These are phyloP conservation scores for Drosophila hamatofila DNA, from an alignment of 2,888 invertebrate species.

Conservation along the genomic window DNA sequence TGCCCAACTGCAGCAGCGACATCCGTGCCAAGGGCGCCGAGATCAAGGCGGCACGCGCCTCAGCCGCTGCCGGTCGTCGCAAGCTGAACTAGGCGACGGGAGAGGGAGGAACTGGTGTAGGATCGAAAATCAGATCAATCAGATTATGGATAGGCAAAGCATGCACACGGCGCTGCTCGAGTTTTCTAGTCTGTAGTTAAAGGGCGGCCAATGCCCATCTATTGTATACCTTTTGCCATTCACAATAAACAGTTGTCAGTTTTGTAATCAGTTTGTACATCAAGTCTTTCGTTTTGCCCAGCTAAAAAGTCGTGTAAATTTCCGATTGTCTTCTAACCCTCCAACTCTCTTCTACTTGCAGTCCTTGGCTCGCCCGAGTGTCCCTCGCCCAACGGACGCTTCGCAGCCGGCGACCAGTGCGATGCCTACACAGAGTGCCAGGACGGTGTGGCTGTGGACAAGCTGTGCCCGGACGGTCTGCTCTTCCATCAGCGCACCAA, in stretches of 20 bases:
- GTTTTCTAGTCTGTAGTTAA: constrained; percentile 80
- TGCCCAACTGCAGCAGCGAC: constrained; percentile 88
- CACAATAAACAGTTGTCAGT: constrained; percentile 41
- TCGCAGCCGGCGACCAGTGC: constrained; percentile 89
- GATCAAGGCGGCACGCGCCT: constrained; percentile 80
- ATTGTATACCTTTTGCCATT: constrained; percentile 52
- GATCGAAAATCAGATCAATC: constrained; percentile 16
- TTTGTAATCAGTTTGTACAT: constrained; percentile 31
- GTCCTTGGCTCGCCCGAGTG: constrained; percentile 85
- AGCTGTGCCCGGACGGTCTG: constrained; percentile 92
- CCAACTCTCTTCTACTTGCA: constrained; percentile 34
- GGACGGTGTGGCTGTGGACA: constrained; percentile 90
- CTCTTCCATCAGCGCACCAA: constrained; percentile 88
- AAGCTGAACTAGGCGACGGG: constrained; percentile 25
- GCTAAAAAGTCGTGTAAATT: not conserved
- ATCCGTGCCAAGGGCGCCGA: constrained; percentile 72
- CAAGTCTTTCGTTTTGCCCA: constrained; percentile 45
- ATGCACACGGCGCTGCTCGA: constrained; percentile 60
- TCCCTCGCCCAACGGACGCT: constrained; percentile 89
- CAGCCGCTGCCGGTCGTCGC: constrained; percentile 56
- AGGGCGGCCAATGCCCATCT: constrained; percentile 40
- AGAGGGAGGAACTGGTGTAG: not conserved
- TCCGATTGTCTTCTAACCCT: not conserved
- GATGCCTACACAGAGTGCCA: constrained; percentile 90
- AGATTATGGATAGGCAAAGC: constrained; percentile 43